Conservation (phyloP, 2,113 vertebrate species). For the Pithys albifrons region DNA sequence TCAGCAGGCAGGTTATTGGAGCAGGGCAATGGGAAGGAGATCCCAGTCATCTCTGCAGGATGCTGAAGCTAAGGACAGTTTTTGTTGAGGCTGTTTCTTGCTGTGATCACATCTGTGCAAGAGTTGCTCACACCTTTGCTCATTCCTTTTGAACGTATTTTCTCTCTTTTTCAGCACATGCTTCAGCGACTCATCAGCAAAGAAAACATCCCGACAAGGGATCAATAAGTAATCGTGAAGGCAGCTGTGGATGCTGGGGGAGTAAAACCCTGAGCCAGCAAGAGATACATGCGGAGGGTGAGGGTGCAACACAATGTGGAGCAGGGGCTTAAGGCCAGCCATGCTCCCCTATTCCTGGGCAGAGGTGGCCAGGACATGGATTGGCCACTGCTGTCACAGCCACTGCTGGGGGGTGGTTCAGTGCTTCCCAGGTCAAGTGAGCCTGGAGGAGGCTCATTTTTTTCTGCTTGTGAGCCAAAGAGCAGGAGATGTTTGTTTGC, state of each 20-base stretch:
- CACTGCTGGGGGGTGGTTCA: not conserved
- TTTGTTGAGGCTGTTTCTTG: conserved; percentile 6
- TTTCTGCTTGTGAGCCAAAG: not conserved
- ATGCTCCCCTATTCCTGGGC: not conserved
- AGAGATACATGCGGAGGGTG: conserved; percentile 27
- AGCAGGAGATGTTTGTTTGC: not conserved
- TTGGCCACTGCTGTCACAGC: not conserved
- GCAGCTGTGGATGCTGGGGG: conserved; percentile 27
- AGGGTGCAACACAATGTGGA: not conserved
- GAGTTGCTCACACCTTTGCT: not conserved
- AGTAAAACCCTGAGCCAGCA: conserved; percentile 28
- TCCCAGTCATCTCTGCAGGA: not conserved
- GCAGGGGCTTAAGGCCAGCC: not conserved
- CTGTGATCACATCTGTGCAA: not conserved
- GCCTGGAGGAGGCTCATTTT: not conserved
- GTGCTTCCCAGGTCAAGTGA: not conserved
- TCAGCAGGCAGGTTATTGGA: not conserved
- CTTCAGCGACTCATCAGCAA: conserved; percentile 65
- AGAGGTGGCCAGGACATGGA: not conserved
- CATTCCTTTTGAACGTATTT: not conserved
- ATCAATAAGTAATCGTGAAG: conserved; percentile 72
- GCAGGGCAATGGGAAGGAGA: not conserved
- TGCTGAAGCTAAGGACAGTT: not conserved
- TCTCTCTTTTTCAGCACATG: not conserved
- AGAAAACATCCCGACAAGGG: conserved; percentile 68